A percentile compares a stretch with the other conserved stretches of the same genome.
These are phyloP conservation scores for Diadumene lineata DNA, from an alignment of 92 coral and sea anemone genomes.

Conservation along the genomic window DNA sequence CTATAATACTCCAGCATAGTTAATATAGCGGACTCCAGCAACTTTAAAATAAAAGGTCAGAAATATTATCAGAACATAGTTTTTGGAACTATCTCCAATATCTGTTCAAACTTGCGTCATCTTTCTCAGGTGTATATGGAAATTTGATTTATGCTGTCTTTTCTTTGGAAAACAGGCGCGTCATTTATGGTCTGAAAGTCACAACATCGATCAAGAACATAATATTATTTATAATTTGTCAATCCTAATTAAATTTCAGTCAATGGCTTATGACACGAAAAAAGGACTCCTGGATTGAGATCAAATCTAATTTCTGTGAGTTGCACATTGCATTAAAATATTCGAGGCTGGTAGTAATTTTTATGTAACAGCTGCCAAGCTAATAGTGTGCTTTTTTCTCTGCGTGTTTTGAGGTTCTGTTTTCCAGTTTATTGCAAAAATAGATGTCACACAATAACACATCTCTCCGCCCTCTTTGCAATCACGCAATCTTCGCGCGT, in stretches of 20 bases:
- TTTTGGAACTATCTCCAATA: too few relatives aligned
- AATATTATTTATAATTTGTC: too few relatives aligned
- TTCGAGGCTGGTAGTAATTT: background rate
- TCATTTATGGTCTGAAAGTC: background rate
- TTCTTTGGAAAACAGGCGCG: background rate
- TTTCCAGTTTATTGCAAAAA: background rate
- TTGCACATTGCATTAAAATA: background rate
- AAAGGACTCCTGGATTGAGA: background rate
- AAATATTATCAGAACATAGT: background rate
- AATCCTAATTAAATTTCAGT: too few relatives aligned
- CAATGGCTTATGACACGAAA: conserved; percentile 1
- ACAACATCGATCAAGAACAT: too few relatives aligned
- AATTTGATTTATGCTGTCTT: background rate
- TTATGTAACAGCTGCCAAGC: background rate
- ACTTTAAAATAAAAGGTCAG: background rate
- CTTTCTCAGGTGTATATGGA: background rate
- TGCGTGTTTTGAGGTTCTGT: background rate
- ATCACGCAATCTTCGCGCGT: conserved; percentile 21
- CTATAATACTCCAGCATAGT: too few relatives aligned
- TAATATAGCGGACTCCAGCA: too few relatives aligned
- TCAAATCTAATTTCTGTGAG: background rate
- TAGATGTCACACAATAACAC: background rate
- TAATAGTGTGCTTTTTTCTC: background rate
- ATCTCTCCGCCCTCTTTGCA: conserved; percentile 22
- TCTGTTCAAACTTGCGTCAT: background rate